Evolutionary conservation across 2,888 invertebrate species (phyloP), one percentile per base, ranked within the genome.

Genomic region (Cryptocheilus praepositus): DNA sequence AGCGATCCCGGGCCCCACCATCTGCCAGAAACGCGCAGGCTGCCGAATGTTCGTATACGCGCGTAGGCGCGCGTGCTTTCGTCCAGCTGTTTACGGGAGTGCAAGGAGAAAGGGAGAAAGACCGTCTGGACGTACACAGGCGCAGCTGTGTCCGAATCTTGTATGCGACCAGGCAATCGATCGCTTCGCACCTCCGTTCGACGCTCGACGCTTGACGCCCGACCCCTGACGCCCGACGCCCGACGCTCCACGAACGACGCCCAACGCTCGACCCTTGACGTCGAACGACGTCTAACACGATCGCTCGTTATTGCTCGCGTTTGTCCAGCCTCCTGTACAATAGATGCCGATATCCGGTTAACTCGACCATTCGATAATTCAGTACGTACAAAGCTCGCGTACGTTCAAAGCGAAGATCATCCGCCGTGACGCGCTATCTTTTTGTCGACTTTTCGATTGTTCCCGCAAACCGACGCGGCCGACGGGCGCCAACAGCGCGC

Each of bases 21-120:
- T 76, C 76, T 78, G 76, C 72, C 72, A 79, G 68, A 75, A 78
- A 56, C 58, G 62, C 25, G 25, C 25, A 25, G 25, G 25, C 25
- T 25, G 25, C 25, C 25, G 25, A 25, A 25, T 5, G 66, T 43
- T 16, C 67, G 67, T 60, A 75, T 70, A 68, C 79, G 77, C 73
- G 76, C 64, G 70, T 68, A 60, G 77, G 69, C 73, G 79, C 54
- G 70, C 49, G 49, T 70, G 79, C 62, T 76, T 79, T 70, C 58
- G 79, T 67, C 68, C 76, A 77, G 77, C 79, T 77, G 77, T 64
- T 67, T 36, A 54, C 64, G 51, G 36, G 56, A 66, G 36, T 8
- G 36, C 13, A 7, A 36, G 36, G 36, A 11, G 36, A 1, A 71
- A 71, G 74, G 63, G 66, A 74, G 74, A 78, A 55, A 52, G 55